Evolutionary conservation across 2,888 invertebrate species (phyloP), one percentile per base, ranked within the genome.

Genomic region (Caenorhabditis sp.): DNA sequence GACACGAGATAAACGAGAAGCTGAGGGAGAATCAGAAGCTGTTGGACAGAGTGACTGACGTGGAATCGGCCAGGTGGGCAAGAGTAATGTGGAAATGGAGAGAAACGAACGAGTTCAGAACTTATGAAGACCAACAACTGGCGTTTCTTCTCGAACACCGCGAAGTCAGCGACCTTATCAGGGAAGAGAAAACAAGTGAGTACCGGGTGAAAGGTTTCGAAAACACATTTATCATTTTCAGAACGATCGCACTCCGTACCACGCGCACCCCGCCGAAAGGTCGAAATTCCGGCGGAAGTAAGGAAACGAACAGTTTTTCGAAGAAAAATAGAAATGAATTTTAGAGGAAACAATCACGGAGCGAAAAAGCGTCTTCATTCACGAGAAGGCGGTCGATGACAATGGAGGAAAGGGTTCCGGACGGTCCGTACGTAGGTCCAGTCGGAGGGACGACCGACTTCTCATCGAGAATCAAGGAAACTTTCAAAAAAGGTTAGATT

Each of bases 71-170:
- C 4, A 65, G 73, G 73, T 73, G 22, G 30, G 26, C 20, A 24
- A 20, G n/a, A 2, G n/a, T n/a, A n/a, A n/a, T n/a, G n/a, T n/a
- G n/a, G n/a, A n/a, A n/a, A n/a, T n/a, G n/a, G n/a, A n/a, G n/a
- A n/a, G 26, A 48, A 26, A 13, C 48, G 7, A 26, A 39, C 11
- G 24, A 37, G n/a, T 39, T 17, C 24, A 59, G 74, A 52, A 27
- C 37, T 4, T 75, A 75, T 35, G 75, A 75, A 53, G 75, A 75
- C 52, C 75, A 75, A 56, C 75, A 75, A 58, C 58, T 75, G 3
- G 75, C 75, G 2, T 43, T 35, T 9, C 46, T 68, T n/a, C 70
- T 75, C 5, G 75, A 75, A 56, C 70, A 72, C 24, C 66, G 63
- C 5, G 66, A 77, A 65, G 53, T 59, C 32, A 70, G 45, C 46